Evolutionary conservation across 2,797 vertebrate genomes (phyloP).

Genomic region (Sebastes minor): DNA sequence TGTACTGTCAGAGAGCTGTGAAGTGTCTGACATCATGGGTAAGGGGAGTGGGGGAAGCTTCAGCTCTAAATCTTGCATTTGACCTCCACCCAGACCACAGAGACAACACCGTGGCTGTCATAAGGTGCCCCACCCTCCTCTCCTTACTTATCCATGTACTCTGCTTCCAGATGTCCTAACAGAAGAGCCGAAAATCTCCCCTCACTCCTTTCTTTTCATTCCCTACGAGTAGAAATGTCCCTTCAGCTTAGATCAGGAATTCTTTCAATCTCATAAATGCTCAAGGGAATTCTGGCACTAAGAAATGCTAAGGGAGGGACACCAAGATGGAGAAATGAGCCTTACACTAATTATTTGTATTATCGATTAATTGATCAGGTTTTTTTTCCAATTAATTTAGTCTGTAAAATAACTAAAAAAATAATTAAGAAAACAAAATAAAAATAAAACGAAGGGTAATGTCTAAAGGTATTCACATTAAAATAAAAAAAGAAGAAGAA

Average conservation of each 20-base stretch:
- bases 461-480: neutral
- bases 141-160: slow-evolving; percentile 8
- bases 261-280: neutral
- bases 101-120: slow-evolving; percentile 69
- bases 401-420: neutral
- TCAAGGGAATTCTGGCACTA: slow-evolving; percentile 1
- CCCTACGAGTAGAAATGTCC: neutral
- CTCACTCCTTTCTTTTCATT: neutral
- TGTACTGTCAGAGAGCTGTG: slow-evolving; percentile 27
- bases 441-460: too few relatives aligned
- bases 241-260: slow-evolving; percentile 8
- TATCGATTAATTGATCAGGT: neutral
- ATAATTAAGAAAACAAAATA: too few relatives aligned
- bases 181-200: slow-evolving; percentile 17
- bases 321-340: neutral
- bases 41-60: neutral
- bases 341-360: neutral
- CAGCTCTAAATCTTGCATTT: slow-evolving; percentile 32
- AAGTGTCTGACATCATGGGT: slow-evolving; percentile 57
- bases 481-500: neutral
- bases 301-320: neutral
- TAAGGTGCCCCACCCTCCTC: slow-evolving; percentile 39
- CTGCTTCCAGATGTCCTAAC: slow-evolving; percentile 54
- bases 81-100: slow-evolving; percentile 72
- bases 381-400: neutral